Base-by-base conservation (phyloP, 2,113 vertebrate species). In the Oenanthe oenanthe region DNA sequence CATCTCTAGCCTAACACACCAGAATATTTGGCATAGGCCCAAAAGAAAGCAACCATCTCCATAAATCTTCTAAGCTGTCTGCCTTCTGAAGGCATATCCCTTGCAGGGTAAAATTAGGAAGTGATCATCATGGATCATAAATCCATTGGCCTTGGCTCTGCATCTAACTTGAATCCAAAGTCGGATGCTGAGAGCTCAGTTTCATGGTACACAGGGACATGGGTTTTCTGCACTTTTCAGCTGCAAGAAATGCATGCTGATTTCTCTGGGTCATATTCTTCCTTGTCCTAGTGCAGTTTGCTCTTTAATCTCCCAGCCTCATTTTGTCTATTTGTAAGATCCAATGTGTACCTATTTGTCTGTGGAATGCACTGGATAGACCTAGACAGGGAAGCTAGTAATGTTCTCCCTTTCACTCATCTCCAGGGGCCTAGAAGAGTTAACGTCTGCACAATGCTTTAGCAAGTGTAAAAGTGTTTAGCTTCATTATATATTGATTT, bases 401-500 rank as follows among this genome's bases (percentile, higher is more conserved):
- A 74, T 60, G 53, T 36, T 89, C 63, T 80, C 73, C 88, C 18
- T 83, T 95, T 94, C 90, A 77, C 71, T 76, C 40, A 56, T 36
- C 72, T 96, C 88, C 72, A 74, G 72, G 72, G 45, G 40, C 50
- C 54, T 34, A 47, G 61, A 47, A 96, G 79, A 92, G 73, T 96
- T 95, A 92, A 95, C 57, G 45, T 77, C 83, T 86, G 67, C 68
- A 80, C 75, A 67, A 71, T 81, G 61, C 68, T 45, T 92, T 81
- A 72, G 88, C 60, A 77, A 93, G 72, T 93, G 53, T 88, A 90
- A 74, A 93, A 94, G 71, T 77, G 74, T 78, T 85, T 85, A 74
- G 40, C 40, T 94, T 96, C 68, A 36, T 93, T 90, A 88, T 80
- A 57, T 90, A 76, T 93, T 95, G 58, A 95, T 94, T 93, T 83